Evolutionary conservation across 2,888 invertebrate genomes (phyloP), one percentile per base, ranked within the genome.

Genomic region (Ormyrus thymus): DNA sequence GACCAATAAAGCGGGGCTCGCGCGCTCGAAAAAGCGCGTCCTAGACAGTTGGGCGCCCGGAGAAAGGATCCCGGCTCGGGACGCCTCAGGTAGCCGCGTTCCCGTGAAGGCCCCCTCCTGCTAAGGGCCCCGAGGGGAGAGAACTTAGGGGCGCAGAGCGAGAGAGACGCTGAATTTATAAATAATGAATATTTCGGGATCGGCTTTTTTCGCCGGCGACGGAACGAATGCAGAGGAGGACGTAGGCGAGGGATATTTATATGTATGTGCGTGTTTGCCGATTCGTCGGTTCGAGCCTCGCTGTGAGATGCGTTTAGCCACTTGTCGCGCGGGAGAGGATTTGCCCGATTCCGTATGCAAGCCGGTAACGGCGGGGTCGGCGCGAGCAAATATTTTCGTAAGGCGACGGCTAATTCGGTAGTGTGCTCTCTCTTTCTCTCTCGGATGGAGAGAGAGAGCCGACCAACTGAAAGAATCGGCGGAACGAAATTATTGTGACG

Each of bases 41-140:
- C 73, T 83, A 87, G 87, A 87, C 87, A 85, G 86, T 87, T 86
- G 86, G 87, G 86, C 87, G 87, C 87, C 87, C 84, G 82, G 69
- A 81, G 80, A 84, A 80, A 83, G 82, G 78, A 80, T 81, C 82
- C 79, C 76, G 81, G 69, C 62, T 78, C 81, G 81, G 81, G 81
- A 82, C 81, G 68, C 56, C 82, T 83, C 84, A 84, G 84, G 84
- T 84, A 80, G 76, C 74, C 64, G 59, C 64, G 29, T 29, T 29
- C 29, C 29, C 29, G 29, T 29, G 29, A 29, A 29, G 9, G 8
- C 10, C 29, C 75, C 75, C 81, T 74, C 77, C 76, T 69, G 76
- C 79, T 79, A 75, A 46, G 79, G 79, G 71, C 61, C 76, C 68
- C 72, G 45, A 29, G 11, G 10, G 13, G 64, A 58, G 66, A 58